Evolutionary conservation across 2,888 invertebrate species (phyloP), one percentile per base, ranked within the genome.

Genomic region (Carpatolechia fugitivella): DNA sequence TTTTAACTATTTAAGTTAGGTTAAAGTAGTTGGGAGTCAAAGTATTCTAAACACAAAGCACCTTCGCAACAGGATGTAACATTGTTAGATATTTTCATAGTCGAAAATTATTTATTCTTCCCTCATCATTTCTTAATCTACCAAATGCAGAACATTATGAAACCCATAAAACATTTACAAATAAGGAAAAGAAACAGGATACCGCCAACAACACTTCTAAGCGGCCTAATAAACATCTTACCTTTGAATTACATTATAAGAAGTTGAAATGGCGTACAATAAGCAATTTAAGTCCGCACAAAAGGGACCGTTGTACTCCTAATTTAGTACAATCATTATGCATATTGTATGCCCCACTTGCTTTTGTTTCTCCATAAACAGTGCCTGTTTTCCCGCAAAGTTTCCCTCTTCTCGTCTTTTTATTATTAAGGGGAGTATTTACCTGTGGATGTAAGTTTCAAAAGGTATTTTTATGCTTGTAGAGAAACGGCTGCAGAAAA

Each of bases 271-370:
- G 64, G 71, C 68, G 66, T 65, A 78, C 79, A 81, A 78, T 83
- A 84, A 82, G 81, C 81, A 84, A 83, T 83, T 81, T 75, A 71
- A 81, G 78, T 77, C 66, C 60, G 68, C 75, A 67, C 74, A 80
- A 82, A 82, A 76, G 72, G 77, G 74, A 68, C 75, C 70, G 70
- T 76, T 78, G 74, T 76, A 69, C 69, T 71, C 70, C 82, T 84
- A 86, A 87, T 85, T 85, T 83, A 85, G 79, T 82, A 82, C 84
- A 82, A 83, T 82, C 82, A 82, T 84, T 85, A 85, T 86, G 85
- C 85, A 86, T 85, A 87, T 83, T 85, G 82, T 75, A 83, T 74
- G 80, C 75, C 72, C 71, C 76, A 76, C 76, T 80, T 79, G 80
- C 75, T 76, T 81, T 80, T 80, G 80, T 86, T 85, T 85, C 74